Evolutionary conservation across 2,888 invertebrate genomes (phyloP), one percentile per base, ranked within the genome.

Genomic region (Hetaerina titia): DNA sequence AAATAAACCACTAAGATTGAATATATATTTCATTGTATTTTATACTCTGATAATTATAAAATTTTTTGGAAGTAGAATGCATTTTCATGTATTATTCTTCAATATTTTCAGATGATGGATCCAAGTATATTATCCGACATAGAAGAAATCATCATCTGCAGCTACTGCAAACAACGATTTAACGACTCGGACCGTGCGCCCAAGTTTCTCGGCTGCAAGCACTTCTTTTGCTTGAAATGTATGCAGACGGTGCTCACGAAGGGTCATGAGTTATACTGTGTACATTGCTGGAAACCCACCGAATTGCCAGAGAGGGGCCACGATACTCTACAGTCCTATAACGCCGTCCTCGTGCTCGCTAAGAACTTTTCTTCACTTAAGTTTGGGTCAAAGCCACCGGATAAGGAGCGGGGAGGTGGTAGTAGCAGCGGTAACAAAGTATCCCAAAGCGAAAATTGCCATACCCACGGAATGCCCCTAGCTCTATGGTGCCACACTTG

Each of bases 181-280:
- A 98, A 98, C 97, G 98, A 98, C 96, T 97, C 97, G 95, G 98
- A 98, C 96, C 98, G 98, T 96, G 97, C 97, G 96, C 98, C 98
- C 95, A 98, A 98, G 96, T 97, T 98, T 96, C 97, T 98, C 96
- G 97, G 98, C 96, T 98, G 98, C 97, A 98, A 98, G 96, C 98
- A 98, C 96, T 98, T 98, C 97, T 98, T 98, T 97, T 98, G 98
- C 96, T 97, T 98, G 96, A 97, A 98, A 96, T 98, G 98, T 97
- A 98, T 98, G 96, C 98, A 98, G 96, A 97, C 97, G 96, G 97
- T 97, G 96, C 97, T 98, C 96, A 97, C 97, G 96, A 98, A 98
- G 96, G 98, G 98, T 58, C 96, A 95, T n/a, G 95, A 95, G 92
- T 97, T 98, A 96, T 97, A 97, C 96, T 98, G 98, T 96, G 97